These are phyloP conservation scores for Allacma fusca DNA, from an alignment of 2,888 invertebrate genomes.

Conservation along the genomic window DNA sequence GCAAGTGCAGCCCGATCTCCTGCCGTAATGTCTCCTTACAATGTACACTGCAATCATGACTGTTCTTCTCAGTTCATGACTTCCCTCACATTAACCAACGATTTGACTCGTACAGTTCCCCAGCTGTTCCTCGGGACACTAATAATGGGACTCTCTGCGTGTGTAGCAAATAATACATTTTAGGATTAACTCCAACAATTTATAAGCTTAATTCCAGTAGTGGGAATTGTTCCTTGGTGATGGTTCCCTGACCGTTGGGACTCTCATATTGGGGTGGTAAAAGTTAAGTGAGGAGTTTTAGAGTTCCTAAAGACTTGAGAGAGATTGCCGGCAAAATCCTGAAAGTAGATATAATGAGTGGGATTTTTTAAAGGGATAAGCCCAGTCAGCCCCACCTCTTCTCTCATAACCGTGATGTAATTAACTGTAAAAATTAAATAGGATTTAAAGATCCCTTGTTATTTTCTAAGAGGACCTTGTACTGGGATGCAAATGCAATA, in stretches of 20 bases:
- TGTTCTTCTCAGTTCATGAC: neutral
- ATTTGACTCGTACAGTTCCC: constrained; percentile 1
- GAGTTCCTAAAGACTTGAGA: neutral
- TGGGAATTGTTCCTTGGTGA: neutral
- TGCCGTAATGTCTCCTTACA: neutral
- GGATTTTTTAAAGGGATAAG: neutral
- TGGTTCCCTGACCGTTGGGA: neutral
- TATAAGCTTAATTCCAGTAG: constrained; percentile 9
- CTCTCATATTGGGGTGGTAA: neutral
- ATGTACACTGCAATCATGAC: neutral
- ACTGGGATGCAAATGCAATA: neutral
- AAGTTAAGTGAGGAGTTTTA: neutral
- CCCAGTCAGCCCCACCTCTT: neutral
- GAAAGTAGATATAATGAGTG: neutral
- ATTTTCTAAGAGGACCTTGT: constrained; percentile 7
- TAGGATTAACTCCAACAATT: neutral
- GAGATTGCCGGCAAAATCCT: neutral
- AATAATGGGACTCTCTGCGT: neutral
- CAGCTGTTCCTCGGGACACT: neutral
- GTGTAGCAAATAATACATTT: neutral
- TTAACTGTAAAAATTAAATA: neutral
- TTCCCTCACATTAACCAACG: neutral
- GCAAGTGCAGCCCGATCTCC: too few species aligned
- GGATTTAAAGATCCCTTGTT: neutral
- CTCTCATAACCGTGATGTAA: neutral